Percentiles rank a stretch among this genome's conserved stretches.
Conservation (phyloP, 1,140 invertebrate species). For the Drosophila mauritiana region DNA sequence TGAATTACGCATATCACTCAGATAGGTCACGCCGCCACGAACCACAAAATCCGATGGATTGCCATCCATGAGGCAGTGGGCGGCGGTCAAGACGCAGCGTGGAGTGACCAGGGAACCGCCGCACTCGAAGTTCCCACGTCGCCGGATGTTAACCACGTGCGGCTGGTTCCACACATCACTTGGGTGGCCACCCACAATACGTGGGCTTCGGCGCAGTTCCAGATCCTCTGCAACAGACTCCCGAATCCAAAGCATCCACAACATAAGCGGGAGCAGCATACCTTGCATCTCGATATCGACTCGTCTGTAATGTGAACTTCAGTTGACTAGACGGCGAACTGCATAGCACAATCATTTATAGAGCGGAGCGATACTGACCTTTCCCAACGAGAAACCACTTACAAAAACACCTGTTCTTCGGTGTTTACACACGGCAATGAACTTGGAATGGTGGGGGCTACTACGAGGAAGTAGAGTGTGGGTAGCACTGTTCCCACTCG, state of each 20-base stretch:
- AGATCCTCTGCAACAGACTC: neutral
- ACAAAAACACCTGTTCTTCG: slow-evolving; percentile 53
- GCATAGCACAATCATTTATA: slow-evolving; percentile 53
- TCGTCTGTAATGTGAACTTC: slow-evolving; percentile 4
- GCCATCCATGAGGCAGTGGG: slow-evolving; percentile 62
- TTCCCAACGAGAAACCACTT: slow-evolving; percentile 40
- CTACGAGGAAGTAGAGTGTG: slow-evolving; percentile 7
- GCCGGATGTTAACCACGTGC: slow-evolving; percentile 71
- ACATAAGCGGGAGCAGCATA: slow-evolving; percentile 23
- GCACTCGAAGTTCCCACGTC: slow-evolving; percentile 62
- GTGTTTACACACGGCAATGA: slow-evolving; percentile 68
- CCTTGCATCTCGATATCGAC: slow-evolving; percentile 37
- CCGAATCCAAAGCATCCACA: neutral
- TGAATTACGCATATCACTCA: slow-evolving; percentile 57
- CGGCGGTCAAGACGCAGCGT: slow-evolving; percentile 74
- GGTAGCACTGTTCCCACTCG: neutral
- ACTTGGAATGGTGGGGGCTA: slow-evolving; percentile 42
- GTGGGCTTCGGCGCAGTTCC: slow-evolving; percentile 27
- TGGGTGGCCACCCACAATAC: slow-evolving; percentile 66
- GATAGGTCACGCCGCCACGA: slow-evolving; percentile 65
- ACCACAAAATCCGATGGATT: slow-evolving; percentile 61
- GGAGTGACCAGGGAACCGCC: slow-evolving; percentile 69
- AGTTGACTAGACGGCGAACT: slow-evolving; percentile 28
- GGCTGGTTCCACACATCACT: slow-evolving; percentile 59
- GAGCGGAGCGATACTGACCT: slow-evolving; percentile 56